Percentiles rank a stretch among this genome's conserved stretches.
Evolutionary conservation across 2,113 vertebrate species (phyloP).

Genomic region (Scomber colias): DNA sequence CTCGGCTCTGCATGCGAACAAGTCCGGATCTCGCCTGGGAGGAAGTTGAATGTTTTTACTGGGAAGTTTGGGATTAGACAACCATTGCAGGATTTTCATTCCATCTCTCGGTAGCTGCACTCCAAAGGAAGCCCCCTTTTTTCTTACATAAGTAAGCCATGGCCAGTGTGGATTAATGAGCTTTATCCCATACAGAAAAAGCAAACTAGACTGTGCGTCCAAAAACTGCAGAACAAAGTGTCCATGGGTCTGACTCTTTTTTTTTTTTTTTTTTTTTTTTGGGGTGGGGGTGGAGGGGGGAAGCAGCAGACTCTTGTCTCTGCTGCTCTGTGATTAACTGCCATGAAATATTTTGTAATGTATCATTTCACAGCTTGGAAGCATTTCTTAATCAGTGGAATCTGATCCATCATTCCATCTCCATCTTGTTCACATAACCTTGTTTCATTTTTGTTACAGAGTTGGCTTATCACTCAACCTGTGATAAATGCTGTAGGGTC

Average conservation of each 20-base stretch:
- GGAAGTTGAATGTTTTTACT: slow-evolving; percentile 81
- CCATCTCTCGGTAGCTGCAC: slow-evolving; percentile 67
- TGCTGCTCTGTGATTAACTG: slow-evolving; percentile 16
- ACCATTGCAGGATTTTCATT: slow-evolving; percentile 76
- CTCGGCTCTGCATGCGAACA: slow-evolving; percentile 57
- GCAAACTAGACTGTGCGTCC: slow-evolving; percentile 41
- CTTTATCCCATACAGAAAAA: slow-evolving; percentile 60
- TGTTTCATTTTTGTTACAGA: slow-evolving; percentile 21
- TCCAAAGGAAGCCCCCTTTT: slow-evolving; percentile 60
- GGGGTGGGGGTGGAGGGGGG: not conserved
- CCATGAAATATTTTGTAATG: slow-evolving; percentile 20
- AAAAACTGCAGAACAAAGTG: slow-evolving; percentile 51
- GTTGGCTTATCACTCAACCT: slow-evolving; percentile 55
- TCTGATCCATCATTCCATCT: slow-evolving; percentile 2
- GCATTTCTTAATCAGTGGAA: slow-evolving; percentile 21
- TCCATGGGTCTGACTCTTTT: slow-evolving; percentile 20
- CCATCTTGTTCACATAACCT: not conserved
- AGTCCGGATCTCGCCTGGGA: slow-evolving; percentile 66
- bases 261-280: not conserved
- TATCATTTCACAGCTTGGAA: slow-evolving; percentile 30
- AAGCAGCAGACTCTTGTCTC: slow-evolving; percentile 10
- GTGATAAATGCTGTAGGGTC: not conserved
- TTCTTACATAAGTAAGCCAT: slow-evolving; percentile 67
- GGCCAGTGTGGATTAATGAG: slow-evolving; percentile 69
- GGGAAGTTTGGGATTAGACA: slow-evolving; percentile 77